Evolutionary conservation across 2,888 invertebrate species (phyloP).

Genomic region (Drosophila multiciliata): DNA sequence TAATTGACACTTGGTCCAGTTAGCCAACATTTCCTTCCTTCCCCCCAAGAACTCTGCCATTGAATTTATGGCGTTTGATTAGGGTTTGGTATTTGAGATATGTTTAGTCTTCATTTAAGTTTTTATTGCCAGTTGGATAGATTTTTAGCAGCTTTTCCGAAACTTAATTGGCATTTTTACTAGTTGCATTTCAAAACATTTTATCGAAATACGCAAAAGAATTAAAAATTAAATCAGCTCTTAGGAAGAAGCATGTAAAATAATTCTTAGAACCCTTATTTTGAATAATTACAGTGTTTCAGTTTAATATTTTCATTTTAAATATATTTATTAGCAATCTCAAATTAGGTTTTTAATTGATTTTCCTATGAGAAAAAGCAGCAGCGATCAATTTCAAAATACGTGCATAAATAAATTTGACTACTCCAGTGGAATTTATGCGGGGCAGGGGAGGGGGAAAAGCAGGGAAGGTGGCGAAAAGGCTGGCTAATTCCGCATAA

Average conservation of each 20-base stretch:
- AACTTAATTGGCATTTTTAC: neutral
- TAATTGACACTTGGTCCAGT: constrained; percentile 75
- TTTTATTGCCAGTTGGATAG: neutral
- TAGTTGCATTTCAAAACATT: neutral
- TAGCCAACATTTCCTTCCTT: constrained; percentile 34
- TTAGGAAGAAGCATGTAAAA: neutral
- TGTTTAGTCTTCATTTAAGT: neutral
- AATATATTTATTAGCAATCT: neutral
- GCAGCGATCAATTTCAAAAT: neutral
- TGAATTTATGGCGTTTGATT: constrained; percentile 1
- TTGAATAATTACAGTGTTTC: neutral
- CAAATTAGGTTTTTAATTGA: neutral
- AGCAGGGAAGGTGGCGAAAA: neutral
- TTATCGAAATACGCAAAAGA: too few species aligned
- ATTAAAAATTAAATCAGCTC: neutral
- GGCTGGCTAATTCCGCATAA: too few species aligned
- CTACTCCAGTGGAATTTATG: too few species aligned
- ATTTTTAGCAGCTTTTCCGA: neutral
- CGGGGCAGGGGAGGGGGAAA: too few species aligned
- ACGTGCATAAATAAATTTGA: too few species aligned
- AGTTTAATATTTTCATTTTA: too few species aligned
- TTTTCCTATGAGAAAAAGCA: neutral
- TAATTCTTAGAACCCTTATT: neutral
- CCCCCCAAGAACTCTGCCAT: neutral
- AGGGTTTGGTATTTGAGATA: neutral